A percentile compares a stretch with the other conserved stretches of the same genome.
Conservation (phyloP, 2,797 vertebrate species). For the Anisognathus igniventris region DNA sequence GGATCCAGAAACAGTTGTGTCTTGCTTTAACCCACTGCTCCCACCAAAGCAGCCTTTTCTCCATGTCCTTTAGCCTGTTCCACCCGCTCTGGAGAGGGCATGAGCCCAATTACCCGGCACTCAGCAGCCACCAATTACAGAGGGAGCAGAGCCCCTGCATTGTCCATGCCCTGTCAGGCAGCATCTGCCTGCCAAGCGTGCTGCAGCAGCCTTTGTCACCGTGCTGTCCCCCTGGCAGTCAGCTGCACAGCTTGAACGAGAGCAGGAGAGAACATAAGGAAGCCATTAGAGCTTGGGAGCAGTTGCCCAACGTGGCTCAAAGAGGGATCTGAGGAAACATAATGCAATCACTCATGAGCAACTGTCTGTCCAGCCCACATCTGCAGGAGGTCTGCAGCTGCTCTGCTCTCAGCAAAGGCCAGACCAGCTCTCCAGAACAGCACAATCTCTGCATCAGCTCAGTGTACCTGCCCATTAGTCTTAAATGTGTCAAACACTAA, state of each 20-base stretch:
- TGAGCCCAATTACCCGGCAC: background rate
- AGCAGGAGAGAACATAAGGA: background rate
- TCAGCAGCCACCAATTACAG: background rate
- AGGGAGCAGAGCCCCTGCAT: background rate
- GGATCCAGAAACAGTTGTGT: background rate
- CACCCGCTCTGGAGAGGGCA: background rate
- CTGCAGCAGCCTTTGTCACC: background rate
- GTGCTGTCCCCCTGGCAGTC: background rate
- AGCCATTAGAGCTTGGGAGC: background rate
- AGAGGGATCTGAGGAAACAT: background rate
- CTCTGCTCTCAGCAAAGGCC: background rate
- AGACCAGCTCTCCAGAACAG: background rate
- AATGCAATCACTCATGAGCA: slow-evolving; percentile 15
- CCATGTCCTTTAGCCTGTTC: background rate
- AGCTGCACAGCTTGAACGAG: background rate
- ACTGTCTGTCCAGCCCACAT: background rate
- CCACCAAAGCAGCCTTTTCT: background rate
- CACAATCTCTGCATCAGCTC: background rate
- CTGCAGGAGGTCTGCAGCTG: background rate
- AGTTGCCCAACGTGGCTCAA: background rate
- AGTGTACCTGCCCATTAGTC: background rate
- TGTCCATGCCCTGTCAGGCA: background rate
- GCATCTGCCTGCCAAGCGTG: background rate
- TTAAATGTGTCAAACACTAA: background rate
- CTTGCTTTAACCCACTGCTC: background rate